Base-by-base conservation (phyloP, 2,113 vertebrate species). In the Athene noctua region DNA sequence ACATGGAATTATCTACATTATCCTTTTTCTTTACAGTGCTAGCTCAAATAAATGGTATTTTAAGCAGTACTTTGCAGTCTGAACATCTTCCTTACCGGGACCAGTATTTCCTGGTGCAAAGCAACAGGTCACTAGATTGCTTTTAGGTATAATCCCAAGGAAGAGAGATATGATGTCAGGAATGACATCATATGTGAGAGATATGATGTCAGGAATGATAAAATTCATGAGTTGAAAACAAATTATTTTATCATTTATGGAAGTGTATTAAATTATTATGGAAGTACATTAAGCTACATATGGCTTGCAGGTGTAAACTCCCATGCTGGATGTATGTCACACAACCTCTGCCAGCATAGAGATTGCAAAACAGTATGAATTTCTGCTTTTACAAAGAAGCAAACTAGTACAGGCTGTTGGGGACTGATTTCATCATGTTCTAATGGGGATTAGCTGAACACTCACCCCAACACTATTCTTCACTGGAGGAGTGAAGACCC, bases 281-380 rank as follows among this genome's bases (percentile, higher is more conserved):
- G 73, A 90, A 38, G 8, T 58, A 75, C 63, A 22, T 54, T 84
- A 29, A 68, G 46, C 13, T 29, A 51, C 20, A 47, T 6, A 29
- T 10, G 18, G 23, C 51, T 81, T 84, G 59, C 68, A 88, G 15
- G 13, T 62, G 12, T 75, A 70, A 90, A 90, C 71, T 75, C n/a
- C n/a, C 62, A 54, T 1, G 0, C 16, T 0, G 0, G 47, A 82
- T 58, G 8, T 14, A 44, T 6, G 9, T 67, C 30, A 58, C 32
- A 30, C 6, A 58, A 75, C 26, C 27, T 86, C 61, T 79, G 23
- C 21, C 52, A 79, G 75, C 65, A 74, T 9, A 75, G 61, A 67
- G 30, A 49, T 3, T 58, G 46, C 5, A 5, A 63, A 90, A 55
- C 6, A 44, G 66, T 6, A 13, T n/a, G 23, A 79, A 83, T 72